A percentile compares a stretch with the other conserved stretches of the same genome.
Evolutionary conservation across 1,140 invertebrate species (phyloP).

Genomic region (Watersipora subatra): DNA sequence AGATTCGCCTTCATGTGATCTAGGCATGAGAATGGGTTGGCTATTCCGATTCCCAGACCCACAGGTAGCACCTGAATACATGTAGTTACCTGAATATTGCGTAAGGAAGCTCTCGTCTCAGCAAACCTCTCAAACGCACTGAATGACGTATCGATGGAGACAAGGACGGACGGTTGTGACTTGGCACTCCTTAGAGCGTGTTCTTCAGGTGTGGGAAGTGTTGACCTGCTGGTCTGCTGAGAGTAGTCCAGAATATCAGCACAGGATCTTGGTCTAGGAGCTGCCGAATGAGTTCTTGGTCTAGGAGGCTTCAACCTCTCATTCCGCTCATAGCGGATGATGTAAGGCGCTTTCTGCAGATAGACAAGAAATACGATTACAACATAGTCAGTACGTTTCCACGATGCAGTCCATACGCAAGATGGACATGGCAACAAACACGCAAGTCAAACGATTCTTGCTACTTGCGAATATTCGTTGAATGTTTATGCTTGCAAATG

Average conservation of each 20-base stretch:
- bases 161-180: constrained; percentile 20
- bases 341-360: not conserved
- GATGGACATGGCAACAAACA: no score
- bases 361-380: no score
- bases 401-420: no score
- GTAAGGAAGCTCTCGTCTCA: constrained; percentile 20
- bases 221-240: constrained; percentile 7
- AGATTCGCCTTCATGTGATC: no score
- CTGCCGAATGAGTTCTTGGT: not conserved
- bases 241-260: constrained; percentile 13
- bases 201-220: constrained; percentile 10
- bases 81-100: constrained; percentile 11
- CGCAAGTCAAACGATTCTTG: no score
- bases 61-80: no score
- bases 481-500: no score
- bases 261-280: not conserved
- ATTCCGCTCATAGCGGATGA: not conserved
- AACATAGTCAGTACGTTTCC: no score
- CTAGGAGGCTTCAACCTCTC: not conserved
- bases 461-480: no score
- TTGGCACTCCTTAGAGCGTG: constrained; percentile 13
- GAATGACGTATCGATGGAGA: constrained; percentile 28
- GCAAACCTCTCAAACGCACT: constrained; percentile 26
- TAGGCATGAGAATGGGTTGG: no score
- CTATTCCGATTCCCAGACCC: no score